Base-by-base conservation (phyloP, 2,888 invertebrate genomes). In the Leucophenga montana region DNA sequence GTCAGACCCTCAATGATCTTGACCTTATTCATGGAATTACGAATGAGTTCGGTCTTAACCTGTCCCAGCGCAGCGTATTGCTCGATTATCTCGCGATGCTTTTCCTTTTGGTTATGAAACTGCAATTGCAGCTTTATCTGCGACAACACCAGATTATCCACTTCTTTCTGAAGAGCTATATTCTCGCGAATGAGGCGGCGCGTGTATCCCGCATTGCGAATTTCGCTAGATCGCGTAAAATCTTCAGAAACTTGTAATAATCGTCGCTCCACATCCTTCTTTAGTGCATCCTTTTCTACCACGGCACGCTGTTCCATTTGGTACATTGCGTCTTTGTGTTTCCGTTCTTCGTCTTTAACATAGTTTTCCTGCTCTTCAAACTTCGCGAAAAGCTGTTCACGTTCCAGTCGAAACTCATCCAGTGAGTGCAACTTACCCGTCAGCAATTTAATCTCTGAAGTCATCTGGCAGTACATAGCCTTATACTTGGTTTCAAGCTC, bases 371-470 rank as follows among this genome's bases (percentile, higher is more conserved):
- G 94, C 13, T 90, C 90, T 78, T 94, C 94, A 86, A 94, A 96
- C 85, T 95, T 95, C 77, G 92, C 91, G 92, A 95, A 93, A 67
- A 96, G 89, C 74, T 95, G 94, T 74, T 95, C 94, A 75, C 95
- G 91, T 77, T 96, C 95, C 13, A 93, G 90, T 77, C 95, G 91
- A 88, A 96, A 97, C 80, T 97, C 97, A 88, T 97, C 97, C 72
- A 97, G 88, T 0, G 96, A 94, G 79, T 95, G 95, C n/a, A 97
- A 88, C 90, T 96, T 96, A 39, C 96, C 96, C 79, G 93, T 95
- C 83, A 91, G 82, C 9, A 96, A 89, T 89, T 96, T 95, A 68
- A 95, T 94, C 90, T 97, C 96, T 0, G 95, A 94, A 1, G 93
- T 94, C 1, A 96, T 90, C 83, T 94, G 94, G 78, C 95, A 95